Percentiles rank a stretch among this genome's conserved stretches.
These are phyloP conservation scores for Molanna angustata DNA, from an alignment of 2,888 invertebrate genomes.

Conservation along the genomic window DNA sequence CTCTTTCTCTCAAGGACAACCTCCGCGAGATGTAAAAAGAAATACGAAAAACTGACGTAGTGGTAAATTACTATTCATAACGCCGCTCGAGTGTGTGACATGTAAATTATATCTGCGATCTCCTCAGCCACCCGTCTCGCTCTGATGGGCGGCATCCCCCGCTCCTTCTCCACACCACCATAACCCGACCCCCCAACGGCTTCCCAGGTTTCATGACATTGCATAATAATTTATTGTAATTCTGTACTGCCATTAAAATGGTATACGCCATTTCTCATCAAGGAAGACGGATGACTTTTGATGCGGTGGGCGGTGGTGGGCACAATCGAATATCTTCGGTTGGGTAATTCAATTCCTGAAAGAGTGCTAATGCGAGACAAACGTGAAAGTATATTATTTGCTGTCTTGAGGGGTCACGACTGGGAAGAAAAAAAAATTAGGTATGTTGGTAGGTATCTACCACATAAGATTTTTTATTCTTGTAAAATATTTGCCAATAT, in stretches of 20 bases:
- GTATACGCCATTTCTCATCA: conserved; percentile 22
- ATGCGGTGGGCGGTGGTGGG: conserved; percentile 5
- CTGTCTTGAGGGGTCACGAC: too few relatives aligned
- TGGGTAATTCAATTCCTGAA: conserved; percentile 4
- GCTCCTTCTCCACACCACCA: not conserved
- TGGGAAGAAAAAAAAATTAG: too few relatives aligned
- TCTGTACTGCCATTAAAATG: conserved; percentile 29
- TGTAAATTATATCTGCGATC: conserved; percentile 31
- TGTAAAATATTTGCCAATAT: too few relatives aligned
- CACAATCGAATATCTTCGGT: too few relatives aligned
- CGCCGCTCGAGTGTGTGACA: conserved; percentile 33
- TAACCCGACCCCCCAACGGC: not conserved
- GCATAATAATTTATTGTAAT: conserved; percentile 34
- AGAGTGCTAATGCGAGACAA: too few relatives aligned
- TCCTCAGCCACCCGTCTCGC: conserved; percentile 5
- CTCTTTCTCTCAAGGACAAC: too few relatives aligned
- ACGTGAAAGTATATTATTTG: too few relatives aligned
- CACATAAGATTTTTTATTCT: too few relatives aligned
- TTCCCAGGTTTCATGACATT: conserved; percentile 30
- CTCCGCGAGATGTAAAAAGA: conserved; percentile 23
- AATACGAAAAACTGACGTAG: conserved; percentile 31
- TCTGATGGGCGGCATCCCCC: too few relatives aligned
- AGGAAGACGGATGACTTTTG: conserved; percentile 28
- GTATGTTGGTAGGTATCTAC: too few relatives aligned
- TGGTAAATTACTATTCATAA: conserved; percentile 34